These are phyloP conservation scores for Grantiella picta DNA, from an alignment of 2,113 vertebrate species.

Conservation along the genomic window DNA sequence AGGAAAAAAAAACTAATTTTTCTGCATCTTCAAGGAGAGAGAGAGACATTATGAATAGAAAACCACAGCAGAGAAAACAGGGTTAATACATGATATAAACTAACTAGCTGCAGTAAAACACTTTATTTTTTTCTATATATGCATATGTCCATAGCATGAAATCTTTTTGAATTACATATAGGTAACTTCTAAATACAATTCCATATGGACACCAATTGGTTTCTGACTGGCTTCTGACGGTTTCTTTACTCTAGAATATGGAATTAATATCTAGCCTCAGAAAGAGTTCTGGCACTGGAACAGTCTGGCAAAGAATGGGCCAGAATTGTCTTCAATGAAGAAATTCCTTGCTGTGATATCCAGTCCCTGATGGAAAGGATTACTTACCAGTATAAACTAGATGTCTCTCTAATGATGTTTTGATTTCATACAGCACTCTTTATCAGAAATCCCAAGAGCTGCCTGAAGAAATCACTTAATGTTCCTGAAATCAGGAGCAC, in stretches of 20 bases:
- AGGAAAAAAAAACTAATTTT: not conserved
- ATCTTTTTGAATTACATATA: not conserved
- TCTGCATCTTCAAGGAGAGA: not conserved
- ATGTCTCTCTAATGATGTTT: not conserved
- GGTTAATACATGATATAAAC: not conserved
- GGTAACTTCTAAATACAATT: not conserved
- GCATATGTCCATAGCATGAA: accelerated
- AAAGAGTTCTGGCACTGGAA: not conserved
- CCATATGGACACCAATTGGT: not conserved
- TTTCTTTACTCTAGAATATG: not conserved
- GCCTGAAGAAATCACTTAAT: not conserved
- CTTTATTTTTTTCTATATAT: not conserved
- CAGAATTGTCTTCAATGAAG: not conserved
- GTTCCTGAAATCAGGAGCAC: not conserved
- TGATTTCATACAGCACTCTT: not conserved
- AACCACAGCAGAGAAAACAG: not conserved
- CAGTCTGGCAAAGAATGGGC: not conserved
- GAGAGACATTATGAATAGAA: not conserved
- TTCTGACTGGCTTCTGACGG: not conserved
- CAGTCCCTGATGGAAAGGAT: not conserved
- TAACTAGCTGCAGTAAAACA: not conserved
- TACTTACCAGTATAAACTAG: not conserved
- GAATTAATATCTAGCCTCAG: not conserved
- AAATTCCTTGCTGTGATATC: not conserved
- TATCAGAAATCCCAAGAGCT: not conserved